Evolutionary conservation across 2,888 invertebrate species (phyloP).

Genomic region (Kryphioiulus occultus): DNA sequence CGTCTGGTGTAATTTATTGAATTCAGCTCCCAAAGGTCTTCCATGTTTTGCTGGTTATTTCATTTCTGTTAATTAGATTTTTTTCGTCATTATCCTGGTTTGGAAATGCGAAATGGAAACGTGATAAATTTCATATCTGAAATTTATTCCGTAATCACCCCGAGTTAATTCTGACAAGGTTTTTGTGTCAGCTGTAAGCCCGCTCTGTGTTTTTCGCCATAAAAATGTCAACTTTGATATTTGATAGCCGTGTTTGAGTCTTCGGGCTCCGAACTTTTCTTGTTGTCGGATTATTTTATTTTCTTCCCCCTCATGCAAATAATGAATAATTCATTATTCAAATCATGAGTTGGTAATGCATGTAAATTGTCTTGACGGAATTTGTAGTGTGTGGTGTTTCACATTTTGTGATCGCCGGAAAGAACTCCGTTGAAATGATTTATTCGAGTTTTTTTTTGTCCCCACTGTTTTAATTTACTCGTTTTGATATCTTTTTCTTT

Average conservation of each 20-base stretch:
- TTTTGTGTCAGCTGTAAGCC: neutral
- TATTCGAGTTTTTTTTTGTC: neutral
- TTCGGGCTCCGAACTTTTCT: slow-evolving; percentile 15
- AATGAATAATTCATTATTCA: slow-evolving; percentile 40
- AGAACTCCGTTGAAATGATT: slow-evolving; percentile 19
- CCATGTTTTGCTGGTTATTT: neutral
- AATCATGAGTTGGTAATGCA: slow-evolving; percentile 39
- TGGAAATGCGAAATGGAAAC: neutral
- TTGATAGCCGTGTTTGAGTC: slow-evolving; percentile 37
- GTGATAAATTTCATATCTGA: neutral
- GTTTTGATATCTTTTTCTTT: neutral
- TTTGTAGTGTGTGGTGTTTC: slow-evolving; percentile 40
- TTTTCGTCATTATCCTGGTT: neutral
- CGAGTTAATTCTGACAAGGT: slow-evolving; percentile 18
- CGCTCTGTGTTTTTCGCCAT: slow-evolving; percentile 20
- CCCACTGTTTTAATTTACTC: slow-evolving; percentile 2
- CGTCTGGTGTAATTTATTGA: neutral
- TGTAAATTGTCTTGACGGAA: slow-evolving; percentile 40
- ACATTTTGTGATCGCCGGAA: slow-evolving; percentile 21
- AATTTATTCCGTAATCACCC: slow-evolving; percentile 22
- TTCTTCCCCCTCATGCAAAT: slow-evolving; percentile 32
- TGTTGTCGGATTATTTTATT: slow-evolving; percentile 36
- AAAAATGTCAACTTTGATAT: slow-evolving; percentile 40
- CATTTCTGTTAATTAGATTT: slow-evolving; percentile 9
- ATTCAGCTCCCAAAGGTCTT: neutral